Evolutionary conservation across 2,113 vertebrate species (phyloP), one percentile per base, ranked within the genome.

Genomic region (Xenopus tropicalis): DNA sequence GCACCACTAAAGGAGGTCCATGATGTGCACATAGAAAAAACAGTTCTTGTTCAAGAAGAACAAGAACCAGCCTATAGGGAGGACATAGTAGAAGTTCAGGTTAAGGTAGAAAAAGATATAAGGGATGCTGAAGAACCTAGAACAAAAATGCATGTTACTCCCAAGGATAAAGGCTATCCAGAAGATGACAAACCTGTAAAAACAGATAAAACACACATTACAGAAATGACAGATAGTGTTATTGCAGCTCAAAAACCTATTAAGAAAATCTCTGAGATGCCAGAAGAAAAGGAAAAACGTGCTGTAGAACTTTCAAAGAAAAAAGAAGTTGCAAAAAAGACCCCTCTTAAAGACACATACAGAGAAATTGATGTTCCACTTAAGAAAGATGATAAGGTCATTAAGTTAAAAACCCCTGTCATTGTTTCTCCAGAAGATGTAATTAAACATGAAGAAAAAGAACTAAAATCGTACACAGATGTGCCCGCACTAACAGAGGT

Each of bases 211-310:
- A 4, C 2, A 57, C 43, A 2, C 61, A 66, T 61, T 69, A 66
- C 76, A 46, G 37, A 46, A 11, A 61, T 69, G 69, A 11, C 56
- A 70, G 66, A 69, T 56, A 24, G 48, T 61, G 29, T 59, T 65
- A 22, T 59, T 64, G 0, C 5, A 19, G 22, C 10, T 69, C 64
- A 85, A 66, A 66, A 11, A 25, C 84, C 89, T 72, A 85, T 69
- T 23, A 78, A 83, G 42, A 71, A 59, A 23, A 23, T 79, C 64
- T 29, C 56, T 11, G 42, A 21, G 0, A 1, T 48, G 11, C 19
- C 3, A 61, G n/a, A 61, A 67, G 62, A 25, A 4, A 74, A 46
- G 22, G 23, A 43, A 69, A n/a, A 66, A 57, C 14, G n/a, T 43
- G 13, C 43, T 23, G 37, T n/a, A 14, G 63, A 6, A n/a, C 17